Evolutionary conservation across 2,888 invertebrate genomes (phyloP), one percentile per base, ranked within the genome.

Genomic region (Cosmia pyralina): DNA sequence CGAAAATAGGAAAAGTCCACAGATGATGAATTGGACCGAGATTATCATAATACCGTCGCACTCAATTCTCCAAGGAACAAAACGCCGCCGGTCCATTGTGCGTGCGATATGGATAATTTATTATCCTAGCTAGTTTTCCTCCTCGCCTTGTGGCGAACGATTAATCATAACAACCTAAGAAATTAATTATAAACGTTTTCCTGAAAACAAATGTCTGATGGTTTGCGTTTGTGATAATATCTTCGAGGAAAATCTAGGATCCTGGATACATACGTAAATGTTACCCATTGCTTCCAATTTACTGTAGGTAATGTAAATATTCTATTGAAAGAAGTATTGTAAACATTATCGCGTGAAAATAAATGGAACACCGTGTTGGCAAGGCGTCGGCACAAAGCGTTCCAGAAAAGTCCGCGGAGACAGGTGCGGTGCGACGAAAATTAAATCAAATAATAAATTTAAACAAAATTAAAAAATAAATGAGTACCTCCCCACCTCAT

Each of bases 1-100:
- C 65, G 57, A 79, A 86, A 82, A 83, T 83, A 76, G 75, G 72
- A 75, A 83, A 86, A 77, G 72, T 72, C 75, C 77, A 62, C 81
- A 79, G 75, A 89, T 90, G 89, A 89, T 89, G 87, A 88, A 89
- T 89, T 88, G 85, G 75, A 75, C 69, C 38, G 70, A 84, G 85
- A 88, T 89, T 89, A 89, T 82, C 75, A 86, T 87, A 84, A 84
- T 79, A 71, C 77, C 79, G 79, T 73, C 79, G 76, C 80, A 77
- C 77, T 85, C 75, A 76, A 86, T 85, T 85, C 83, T 77, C 78
- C 67, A 77, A 84, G 83, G 85, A 89, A 89, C 88, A 88, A 87
- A 88, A 87, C 86, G 76, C 78, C 73, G 80, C 71, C 79, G 79
- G 72, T 55, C 84, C 79, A 85, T 89, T 89, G 86, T 87, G 82